Base-by-base conservation (phyloP, 2,113 vertebrate species). In the Tyto alba region DNA sequence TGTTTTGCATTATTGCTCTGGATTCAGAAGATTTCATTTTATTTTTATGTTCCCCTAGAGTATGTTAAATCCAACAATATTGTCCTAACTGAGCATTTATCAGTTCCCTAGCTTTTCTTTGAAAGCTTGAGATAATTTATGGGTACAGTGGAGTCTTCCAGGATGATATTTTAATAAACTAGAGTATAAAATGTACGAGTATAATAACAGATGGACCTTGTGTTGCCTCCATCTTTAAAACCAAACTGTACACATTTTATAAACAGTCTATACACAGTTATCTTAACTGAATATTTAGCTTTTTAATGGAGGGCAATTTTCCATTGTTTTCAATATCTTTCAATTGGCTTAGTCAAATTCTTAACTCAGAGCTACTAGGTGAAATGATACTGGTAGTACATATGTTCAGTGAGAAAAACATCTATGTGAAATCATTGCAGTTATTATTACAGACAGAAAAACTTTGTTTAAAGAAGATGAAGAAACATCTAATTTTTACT, bases 1-100 rank as follows among this genome's bases (percentile, higher is more conserved):
- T 85, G 43, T 83, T 95, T 95, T 29, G 11, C 12, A 7, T 94
- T 97, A 90, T 66, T 72, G 26, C n/a, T 80, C 55, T 48, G 77
- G 94, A 96, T 96, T 96, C 80, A 92, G 76, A 96, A 96, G 66
- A 82, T 69, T 93, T 98, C 27, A 91, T 95, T 92, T 96, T 95
- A 89, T 64, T 93, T 88, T 96, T 93, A 93, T 3, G 2, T 90
- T 97, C 12, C 96, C 48, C 82, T 95, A 38, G 88, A 89, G 74
- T 87, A 84, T 77, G 77, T 79, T 97, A 97, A 97, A 96, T 93
- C 56, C 86, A 96, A 11, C 64, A 90, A 60, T 79, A 83, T 59
- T 93, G 55, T 93, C 79, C 77, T 95, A 38, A 73, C 36, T 1
- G n/a, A 92, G 55, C 74, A 74, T 80, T 93, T 81, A 43, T 91